Evolutionary conservation across 2,797 vertebrate genomes (phyloP).

Genomic region (Sylvia borin): DNA sequence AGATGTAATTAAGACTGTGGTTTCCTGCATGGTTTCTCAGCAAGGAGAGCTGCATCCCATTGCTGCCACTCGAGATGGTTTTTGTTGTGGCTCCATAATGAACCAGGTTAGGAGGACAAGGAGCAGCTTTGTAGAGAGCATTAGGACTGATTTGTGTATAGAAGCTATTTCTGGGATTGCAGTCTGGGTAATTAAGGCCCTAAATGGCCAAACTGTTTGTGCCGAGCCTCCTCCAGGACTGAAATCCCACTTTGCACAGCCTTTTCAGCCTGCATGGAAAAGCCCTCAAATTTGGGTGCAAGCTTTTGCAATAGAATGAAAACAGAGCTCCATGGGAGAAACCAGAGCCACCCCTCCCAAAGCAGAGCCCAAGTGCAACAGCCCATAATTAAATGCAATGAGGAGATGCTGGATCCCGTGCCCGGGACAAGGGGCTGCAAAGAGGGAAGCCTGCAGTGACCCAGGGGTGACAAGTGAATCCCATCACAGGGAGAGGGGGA

Average conservation of each 20-base stretch:
- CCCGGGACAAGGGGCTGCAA: not conserved
- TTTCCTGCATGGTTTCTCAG: not conserved
- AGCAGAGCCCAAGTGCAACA: not conserved
- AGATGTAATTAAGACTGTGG: not conserved
- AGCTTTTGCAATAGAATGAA: not conserved
- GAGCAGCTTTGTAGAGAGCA: not conserved
- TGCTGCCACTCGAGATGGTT: not conserved
- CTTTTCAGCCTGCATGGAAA: not conserved
- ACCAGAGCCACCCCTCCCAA: not conserved
- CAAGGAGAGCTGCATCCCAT: not conserved
- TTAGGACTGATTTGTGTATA: not conserved
- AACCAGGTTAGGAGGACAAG: not conserved
- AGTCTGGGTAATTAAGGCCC: not conserved
- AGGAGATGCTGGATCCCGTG: not conserved
- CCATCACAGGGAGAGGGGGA: accelerated
- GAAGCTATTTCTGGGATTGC: not conserved
- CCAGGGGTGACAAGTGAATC: not conserved
- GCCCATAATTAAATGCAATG: not conserved
- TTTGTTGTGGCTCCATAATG: not conserved
- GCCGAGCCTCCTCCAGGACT: not conserved
- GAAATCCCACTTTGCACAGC: not conserved
- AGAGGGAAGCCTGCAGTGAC: not conserved
- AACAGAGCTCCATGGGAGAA: not conserved
- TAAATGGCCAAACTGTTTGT: not conserved
- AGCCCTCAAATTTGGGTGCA: not conserved